Conservation (phyloP, 1,140 invertebrate genomes). For the Patella vulgata region DNA sequence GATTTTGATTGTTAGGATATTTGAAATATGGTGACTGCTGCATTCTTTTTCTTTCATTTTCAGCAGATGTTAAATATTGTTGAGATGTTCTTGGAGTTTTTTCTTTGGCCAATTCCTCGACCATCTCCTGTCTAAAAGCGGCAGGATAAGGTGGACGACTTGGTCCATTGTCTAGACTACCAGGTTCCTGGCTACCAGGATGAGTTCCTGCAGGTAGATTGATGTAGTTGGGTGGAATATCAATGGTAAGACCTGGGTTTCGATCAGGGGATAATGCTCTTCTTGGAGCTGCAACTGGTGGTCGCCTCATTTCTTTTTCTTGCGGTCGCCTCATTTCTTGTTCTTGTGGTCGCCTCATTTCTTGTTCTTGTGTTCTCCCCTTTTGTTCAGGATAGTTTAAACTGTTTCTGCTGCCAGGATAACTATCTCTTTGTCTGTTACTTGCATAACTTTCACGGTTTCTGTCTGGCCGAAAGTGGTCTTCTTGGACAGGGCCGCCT, state of each 20-base stretch:
- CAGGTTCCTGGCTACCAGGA: not conserved
- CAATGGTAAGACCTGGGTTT: conserved; percentile 11
- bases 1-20: conserved; percentile 40
- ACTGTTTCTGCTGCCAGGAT: not conserved
- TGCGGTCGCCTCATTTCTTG: not conserved
- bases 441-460: not conserved
- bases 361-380: not conserved
- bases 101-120: conserved; percentile 48
- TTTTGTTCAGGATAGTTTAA: not conserved
- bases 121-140: conserved; percentile 41
- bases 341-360: not conserved
- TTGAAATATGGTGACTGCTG: conserved; percentile 48
- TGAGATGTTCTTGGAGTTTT: conserved; percentile 48
- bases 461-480: too few species aligned
- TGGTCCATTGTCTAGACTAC: conserved; percentile 30
- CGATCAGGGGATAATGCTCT: not conserved
- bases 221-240: conserved; percentile 42
- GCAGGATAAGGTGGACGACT: conserved; percentile 50
- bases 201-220: conserved; percentile 31
- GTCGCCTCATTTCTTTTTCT: conserved; percentile 11
- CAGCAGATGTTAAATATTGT: conserved; percentile 40
- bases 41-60: conserved; percentile 40
- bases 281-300: not conserved
- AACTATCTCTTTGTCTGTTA: not conserved
- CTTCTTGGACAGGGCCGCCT: not conserved